phyloP scores from a whole-genome alignment of 2,888 invertebrate species.

The Teleogryllus oceanicus region DNA sequence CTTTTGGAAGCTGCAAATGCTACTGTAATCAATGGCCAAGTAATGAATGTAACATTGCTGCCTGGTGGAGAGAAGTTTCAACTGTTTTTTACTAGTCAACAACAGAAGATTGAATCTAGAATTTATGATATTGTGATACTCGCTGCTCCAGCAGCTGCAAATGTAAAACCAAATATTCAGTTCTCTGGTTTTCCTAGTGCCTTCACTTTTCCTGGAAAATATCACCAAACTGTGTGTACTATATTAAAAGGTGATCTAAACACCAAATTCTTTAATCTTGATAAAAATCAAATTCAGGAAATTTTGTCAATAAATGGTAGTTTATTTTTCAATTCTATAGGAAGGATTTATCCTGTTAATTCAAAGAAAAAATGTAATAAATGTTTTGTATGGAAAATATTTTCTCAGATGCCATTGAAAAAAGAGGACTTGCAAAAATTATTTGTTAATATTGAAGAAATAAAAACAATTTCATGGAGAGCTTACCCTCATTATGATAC shows the following conservation, averaged over 20 bases:
- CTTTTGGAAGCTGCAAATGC: slow-evolving; percentile 48
- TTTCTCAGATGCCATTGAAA: slow-evolving; percentile 51
- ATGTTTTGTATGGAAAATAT: slow-evolving; percentile 56
- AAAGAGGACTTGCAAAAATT: slow-evolving; percentile 49
- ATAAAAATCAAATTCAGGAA: slow-evolving; percentile 42
- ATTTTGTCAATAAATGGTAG: slow-evolving; percentile 52
- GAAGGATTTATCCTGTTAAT: slow-evolving; percentile 46
- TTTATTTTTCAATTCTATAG: slow-evolving; percentile 52
- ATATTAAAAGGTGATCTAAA: slow-evolving; percentile 55
- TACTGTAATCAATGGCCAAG: slow-evolving; percentile 45
- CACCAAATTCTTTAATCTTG: slow-evolving; percentile 47
- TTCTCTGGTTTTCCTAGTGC: slow-evolving; percentile 49
- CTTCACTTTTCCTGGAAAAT: slow-evolving; percentile 47
- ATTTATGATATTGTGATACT: slow-evolving; percentile 57
- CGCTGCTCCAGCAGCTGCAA: slow-evolving; percentile 54
- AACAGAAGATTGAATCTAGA: slow-evolving; percentile 19
- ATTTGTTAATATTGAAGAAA: slow-evolving; percentile 47
- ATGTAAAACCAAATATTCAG: slow-evolving; percentile 47
- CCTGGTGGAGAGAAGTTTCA: slow-evolving; percentile 40
- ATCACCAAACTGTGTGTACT: slow-evolving; percentile 56
- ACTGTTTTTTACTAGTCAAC: slow-evolving; percentile 29
- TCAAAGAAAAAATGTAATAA: slow-evolving; percentile 37
- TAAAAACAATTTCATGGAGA: slow-evolving; percentile 50
- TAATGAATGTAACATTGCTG: slow-evolving; percentile 42
- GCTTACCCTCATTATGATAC: slow-evolving; percentile 56